These are phyloP conservation scores for Ophion obscuratus DNA, from an alignment of 2,888 invertebrate species.

Conservation along the genomic window DNA sequence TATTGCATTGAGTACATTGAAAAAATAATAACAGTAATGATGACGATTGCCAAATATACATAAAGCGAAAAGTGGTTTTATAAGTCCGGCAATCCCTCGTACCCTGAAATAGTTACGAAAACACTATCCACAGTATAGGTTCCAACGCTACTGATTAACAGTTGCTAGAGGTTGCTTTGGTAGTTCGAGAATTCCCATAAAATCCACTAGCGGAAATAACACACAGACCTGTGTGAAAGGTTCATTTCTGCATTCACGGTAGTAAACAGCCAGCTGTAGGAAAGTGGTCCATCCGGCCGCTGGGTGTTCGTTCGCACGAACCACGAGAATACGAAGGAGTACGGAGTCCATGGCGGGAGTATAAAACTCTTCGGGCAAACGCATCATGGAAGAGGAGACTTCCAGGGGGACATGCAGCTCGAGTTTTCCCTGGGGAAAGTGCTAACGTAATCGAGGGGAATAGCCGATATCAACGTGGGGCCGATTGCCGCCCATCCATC, in stretches of 20 bases:
- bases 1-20: too few species aligned
- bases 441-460: constrained; percentile 61
- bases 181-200: too few species aligned
- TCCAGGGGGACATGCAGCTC: constrained; percentile 4
- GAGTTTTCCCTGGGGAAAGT: constrained; percentile 45
- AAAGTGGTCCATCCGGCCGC: background rate
- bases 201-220: background rate
- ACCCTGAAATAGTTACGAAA: too few species aligned
- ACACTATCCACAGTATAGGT: too few species aligned
- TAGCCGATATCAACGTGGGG: constrained; percentile 49
- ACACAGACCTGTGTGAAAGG: background rate
- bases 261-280: constrained; percentile 14
- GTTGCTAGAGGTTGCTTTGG: too few species aligned
- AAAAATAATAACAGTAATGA: too few species aligned
- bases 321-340: background rate
- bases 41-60: too few species aligned
- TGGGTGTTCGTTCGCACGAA: constrained; percentile 17
- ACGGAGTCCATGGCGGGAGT: constrained; percentile 19
- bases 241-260: background rate
- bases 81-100: too few species aligned
- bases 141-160: too few species aligned
- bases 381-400: constrained; percentile 1
- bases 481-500: constrained; percentile 40
- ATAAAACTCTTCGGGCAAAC: constrained; percentile 24
- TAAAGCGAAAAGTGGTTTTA: too few species aligned